A percentile compares a stretch with the other conserved stretches of the same genome.
Evolutionary conservation across 2,888 invertebrate species (phyloP).

Genomic region (Eupithecia subfuscata): DNA sequence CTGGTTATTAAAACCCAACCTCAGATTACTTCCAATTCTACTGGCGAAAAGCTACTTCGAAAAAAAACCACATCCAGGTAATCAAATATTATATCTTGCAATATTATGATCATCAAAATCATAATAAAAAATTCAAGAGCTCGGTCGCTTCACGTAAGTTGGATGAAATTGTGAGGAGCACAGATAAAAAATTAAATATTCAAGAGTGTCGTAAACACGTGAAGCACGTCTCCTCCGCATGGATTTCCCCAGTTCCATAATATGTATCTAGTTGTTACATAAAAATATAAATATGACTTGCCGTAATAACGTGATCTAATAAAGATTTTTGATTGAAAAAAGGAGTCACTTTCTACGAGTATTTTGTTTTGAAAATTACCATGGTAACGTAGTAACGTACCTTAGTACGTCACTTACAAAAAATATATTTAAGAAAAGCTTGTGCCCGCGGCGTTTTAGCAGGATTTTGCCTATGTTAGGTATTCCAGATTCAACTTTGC

Average conservation of each 20-base stretch:
- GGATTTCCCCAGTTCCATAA: conserved; percentile 51
- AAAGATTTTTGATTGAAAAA: neutral
- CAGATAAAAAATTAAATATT: conserved; percentile 56
- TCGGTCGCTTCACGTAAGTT: conserved; percentile 16
- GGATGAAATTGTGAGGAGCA: conserved; percentile 45
- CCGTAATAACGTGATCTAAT: conserved; percentile 1
- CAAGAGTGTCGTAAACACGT: conserved; percentile 51
- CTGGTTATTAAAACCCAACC: neutral
- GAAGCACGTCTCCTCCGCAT: conserved; percentile 49
- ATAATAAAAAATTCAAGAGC: conserved; percentile 26
- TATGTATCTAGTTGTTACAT: neutral
- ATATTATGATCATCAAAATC: conserved; percentile 4
- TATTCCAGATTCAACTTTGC: neutral
- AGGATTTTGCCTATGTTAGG: no score
- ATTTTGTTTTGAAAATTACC: neutral
- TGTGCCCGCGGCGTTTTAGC: no score
- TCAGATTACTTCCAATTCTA: neutral
- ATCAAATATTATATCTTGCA: conserved; percentile 8
- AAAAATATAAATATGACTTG: conserved; percentile 4
- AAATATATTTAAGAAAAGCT: neutral
- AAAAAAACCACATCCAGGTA: neutral
- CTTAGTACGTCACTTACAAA: neutral
- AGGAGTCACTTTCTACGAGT: neutral
- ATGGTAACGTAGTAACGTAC: neutral
- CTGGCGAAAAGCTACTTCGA: neutral